Evolutionary conservation across 2,113 vertebrate genomes (phyloP).

Genomic region (Anarrhichthys ocellatus): DNA sequence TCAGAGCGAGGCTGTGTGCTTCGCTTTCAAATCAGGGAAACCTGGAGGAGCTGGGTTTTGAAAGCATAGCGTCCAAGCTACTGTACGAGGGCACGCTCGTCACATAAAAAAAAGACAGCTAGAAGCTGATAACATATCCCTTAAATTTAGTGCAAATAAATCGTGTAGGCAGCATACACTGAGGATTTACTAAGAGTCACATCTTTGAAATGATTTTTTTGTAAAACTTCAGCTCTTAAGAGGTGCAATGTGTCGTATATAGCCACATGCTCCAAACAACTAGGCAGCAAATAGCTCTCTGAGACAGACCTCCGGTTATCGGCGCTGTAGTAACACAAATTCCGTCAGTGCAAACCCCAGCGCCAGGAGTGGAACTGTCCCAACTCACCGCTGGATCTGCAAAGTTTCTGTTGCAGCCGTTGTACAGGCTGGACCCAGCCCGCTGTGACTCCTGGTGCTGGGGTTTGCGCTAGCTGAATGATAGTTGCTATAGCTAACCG

Average conservation of each 20-base stretch:
- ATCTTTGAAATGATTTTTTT: background rate
- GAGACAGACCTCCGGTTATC: too few relatives aligned
- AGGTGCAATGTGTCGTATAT: background rate
- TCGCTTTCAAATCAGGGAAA: slow-evolving; percentile 61
- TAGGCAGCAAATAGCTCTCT: background rate
- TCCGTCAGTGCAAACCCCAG: too few relatives aligned
- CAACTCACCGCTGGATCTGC: too few relatives aligned
- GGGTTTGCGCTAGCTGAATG: background rate
- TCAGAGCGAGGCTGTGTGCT: slow-evolving; percentile 58
- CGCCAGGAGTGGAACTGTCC: too few relatives aligned
- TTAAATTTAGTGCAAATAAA: background rate
- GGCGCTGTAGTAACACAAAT: too few relatives aligned
- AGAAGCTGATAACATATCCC: background rate
- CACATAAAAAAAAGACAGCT: too few relatives aligned
- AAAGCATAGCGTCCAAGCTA: background rate
- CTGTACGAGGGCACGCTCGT: background rate
- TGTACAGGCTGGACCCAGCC: background rate
- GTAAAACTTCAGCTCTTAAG: background rate
- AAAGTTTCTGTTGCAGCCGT: background rate
- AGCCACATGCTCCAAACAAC: background rate
- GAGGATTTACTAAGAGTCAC: background rate
- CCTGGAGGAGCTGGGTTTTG: slow-evolving; percentile 15
- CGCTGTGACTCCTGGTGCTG: background rate
- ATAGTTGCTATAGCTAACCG: background rate
- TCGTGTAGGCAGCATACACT: background rate